These are phyloP conservation scores for Polydesmus complanatus DNA, from an alignment of 2,888 invertebrate genomes.

Conservation along the genomic window DNA sequence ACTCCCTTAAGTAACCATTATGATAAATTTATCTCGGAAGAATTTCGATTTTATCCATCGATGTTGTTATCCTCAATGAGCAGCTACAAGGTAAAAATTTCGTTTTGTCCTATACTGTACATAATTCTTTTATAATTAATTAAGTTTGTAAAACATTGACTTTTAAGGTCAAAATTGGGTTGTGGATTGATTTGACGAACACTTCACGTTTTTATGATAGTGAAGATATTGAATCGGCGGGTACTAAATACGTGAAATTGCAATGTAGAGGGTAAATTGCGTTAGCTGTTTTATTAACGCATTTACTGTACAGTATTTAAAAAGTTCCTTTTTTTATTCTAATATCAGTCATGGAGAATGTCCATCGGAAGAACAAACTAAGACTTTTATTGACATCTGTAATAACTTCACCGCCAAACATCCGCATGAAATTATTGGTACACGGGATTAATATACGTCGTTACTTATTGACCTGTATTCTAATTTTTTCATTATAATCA, in stretches of 20 bases:
- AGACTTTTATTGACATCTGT: constrained; percentile 66
- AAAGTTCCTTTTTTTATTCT: neutral
- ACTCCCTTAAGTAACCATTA: constrained; percentile 75
- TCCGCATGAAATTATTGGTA: constrained; percentile 60
- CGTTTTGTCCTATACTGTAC: neutral
- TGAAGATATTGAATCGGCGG: constrained; percentile 55
- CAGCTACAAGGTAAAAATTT: constrained; percentile 48
- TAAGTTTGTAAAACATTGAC: neutral
- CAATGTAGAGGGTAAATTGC: constrained; percentile 57
- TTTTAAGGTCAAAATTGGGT: constrained; percentile 62
- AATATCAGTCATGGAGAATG: constrained; percentile 63
- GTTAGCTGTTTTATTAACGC: neutral
- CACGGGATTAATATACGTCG: constrained; percentile 11
- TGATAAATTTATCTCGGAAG: constrained; percentile 68
- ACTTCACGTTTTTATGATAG: constrained; percentile 84
- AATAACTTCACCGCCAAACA: constrained; percentile 60
- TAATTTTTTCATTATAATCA: constrained; percentile 16
- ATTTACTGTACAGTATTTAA: neutral
- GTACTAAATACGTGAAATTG: constrained; percentile 73
- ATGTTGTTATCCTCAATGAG: constrained; percentile 74
- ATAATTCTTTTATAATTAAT: neutral
- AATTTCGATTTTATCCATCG: constrained; percentile 66
- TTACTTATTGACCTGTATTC: neutral
- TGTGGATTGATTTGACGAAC: constrained; percentile 95
- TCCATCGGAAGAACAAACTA: constrained; percentile 70